Evolutionary conservation across 2,113 vertebrate genomes (phyloP), one percentile per base, ranked within the genome.

Genomic region (Taxidea taxus): DNA sequence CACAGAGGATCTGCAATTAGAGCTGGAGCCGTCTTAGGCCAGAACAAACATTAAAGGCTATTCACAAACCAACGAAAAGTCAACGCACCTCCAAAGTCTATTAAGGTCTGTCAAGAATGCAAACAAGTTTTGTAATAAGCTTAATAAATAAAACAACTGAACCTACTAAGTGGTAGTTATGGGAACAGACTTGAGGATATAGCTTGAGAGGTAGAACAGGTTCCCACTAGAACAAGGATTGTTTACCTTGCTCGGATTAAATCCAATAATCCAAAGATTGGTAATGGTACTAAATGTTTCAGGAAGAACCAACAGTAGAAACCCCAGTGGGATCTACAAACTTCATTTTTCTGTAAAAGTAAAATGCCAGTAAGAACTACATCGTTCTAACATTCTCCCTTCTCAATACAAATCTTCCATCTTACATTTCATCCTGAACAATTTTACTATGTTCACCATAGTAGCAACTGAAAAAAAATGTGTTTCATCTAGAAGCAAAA

Each of bases 401-500:
- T 62, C 31, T 85, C 42, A 93, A 97, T 92, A 93, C 49, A 83
- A 86, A 80, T 80, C 23, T 91, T 68, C 58, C 70, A 80, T 87
- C 56, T 90, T 96, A 58, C 81, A 92, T 96, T 97, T 97, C 90
- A 94, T 91, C 60, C 49, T 92, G 70, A 96, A 88, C 89, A 87
- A 97, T 95, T 95, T 96, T 83, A 97, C 95, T 90, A 97, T 87
- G 94, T 95, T 96, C 84, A 92, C 64, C 72, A 95, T 96, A 97
- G 95, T 97, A 97, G 68, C 94, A 97, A 97, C 92, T 93, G 84
- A 51, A 12, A 70, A 62, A 95, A 97, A 96, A 94, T 34, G 64
- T 97, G 94, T 97, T 97, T 97, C 84, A 90, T 94, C 18, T 97
- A 86, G 95, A 92, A 97, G 91, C 77, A 95, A 97, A 97, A 95